Evolutionary conservation across 1,140 invertebrate genomes (phyloP).

Genomic region (Euglossa dilemma): DNA sequence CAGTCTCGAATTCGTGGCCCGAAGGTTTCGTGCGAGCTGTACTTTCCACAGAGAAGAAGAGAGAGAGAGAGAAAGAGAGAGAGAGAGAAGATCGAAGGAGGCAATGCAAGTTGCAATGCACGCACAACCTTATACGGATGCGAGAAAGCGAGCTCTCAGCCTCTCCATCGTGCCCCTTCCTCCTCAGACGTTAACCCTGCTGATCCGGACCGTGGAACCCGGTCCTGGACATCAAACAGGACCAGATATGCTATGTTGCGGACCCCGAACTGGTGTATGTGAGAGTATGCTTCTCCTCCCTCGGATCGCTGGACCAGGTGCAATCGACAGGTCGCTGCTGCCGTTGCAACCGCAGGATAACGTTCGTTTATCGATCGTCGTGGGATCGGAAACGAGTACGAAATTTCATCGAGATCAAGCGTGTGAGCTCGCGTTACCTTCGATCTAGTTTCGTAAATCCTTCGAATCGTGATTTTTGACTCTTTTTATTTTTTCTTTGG

Average conservation of each 20-base stretch:
- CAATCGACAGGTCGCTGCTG: conserved; percentile 50
- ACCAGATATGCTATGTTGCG: conserved; percentile 47
- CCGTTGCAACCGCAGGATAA: conserved; percentile 24
- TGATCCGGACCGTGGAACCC: conserved; percentile 52
- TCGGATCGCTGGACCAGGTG: conserved; percentile 47
- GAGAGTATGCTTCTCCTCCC: not conserved
- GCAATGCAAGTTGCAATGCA: conserved; percentile 41
- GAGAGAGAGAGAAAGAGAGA: not conserved
- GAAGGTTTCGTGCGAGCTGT: conserved; percentile 46
- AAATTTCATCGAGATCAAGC: not conserved
- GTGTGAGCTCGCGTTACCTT: not conserved
- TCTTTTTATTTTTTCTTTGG: too few relatives aligned
- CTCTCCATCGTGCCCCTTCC: not conserved
- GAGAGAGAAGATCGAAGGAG: conserved; percentile 6
- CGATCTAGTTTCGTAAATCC: too few relatives aligned
- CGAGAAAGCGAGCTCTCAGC: conserved; percentile 44
- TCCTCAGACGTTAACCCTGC: conserved; percentile 16
- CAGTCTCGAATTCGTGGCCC: conserved; percentile 52
- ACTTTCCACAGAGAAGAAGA: conserved; percentile 13
- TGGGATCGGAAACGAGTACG: not conserved
- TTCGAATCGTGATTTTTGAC: not conserved
- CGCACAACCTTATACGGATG: conserved; percentile 54
- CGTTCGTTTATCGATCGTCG: conserved; percentile 30
- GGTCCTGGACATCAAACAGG: conserved; percentile 58
- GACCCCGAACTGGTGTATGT: conserved; percentile 37